phyloP scores from a whole-genome alignment of 2,888 invertebrate species.

The Ectropis crepuscularia region DNA sequence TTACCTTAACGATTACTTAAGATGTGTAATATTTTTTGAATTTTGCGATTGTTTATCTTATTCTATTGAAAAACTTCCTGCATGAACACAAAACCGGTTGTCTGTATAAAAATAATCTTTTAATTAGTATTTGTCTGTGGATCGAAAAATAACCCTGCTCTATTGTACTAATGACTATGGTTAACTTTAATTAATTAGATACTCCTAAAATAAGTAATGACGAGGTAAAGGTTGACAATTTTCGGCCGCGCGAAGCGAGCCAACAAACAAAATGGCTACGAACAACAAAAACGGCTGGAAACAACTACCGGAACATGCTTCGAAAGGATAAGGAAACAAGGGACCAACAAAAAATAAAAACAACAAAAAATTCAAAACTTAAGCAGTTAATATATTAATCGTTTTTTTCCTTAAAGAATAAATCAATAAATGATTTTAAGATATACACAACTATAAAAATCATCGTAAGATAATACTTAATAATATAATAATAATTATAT shows the following conservation, averaged over 20 bases:
- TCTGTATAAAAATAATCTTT: slow-evolving; percentile 84
- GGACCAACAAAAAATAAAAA: slow-evolving; percentile 70
- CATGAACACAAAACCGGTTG: slow-evolving; percentile 82
- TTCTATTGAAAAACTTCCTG: slow-evolving; percentile 76
- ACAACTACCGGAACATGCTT: slow-evolving; percentile 61
- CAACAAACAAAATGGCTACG: slow-evolving; percentile 60
- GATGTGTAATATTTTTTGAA: slow-evolving; percentile 76
- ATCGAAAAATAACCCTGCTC: slow-evolving; percentile 85
- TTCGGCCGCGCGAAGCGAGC: slow-evolving; percentile 64
- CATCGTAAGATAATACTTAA: slow-evolving; percentile 85
- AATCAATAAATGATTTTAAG: slow-evolving; percentile 85
- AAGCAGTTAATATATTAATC: slow-evolving; percentile 85
- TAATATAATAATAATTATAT: slow-evolving; percentile 85
- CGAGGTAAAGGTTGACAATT: slow-evolving; percentile 84
- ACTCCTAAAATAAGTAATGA: slow-evolving; percentile 81
- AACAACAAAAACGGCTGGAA: no score
- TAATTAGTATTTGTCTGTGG: slow-evolving; percentile 81
- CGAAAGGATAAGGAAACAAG: slow-evolving; percentile 68
- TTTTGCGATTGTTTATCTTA: slow-evolving; percentile 71
- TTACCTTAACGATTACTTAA: slow-evolving; percentile 69
- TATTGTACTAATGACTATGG: slow-evolving; percentile 84
- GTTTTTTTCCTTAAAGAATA: slow-evolving; percentile 83
- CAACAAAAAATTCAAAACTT: slow-evolving; percentile 82
- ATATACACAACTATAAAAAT: slow-evolving; percentile 85
- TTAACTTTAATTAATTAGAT: slow-evolving; percentile 84